Evolutionary conservation across 2,113 vertebrate genomes (phyloP).

Genomic region (Ia io): DNA sequence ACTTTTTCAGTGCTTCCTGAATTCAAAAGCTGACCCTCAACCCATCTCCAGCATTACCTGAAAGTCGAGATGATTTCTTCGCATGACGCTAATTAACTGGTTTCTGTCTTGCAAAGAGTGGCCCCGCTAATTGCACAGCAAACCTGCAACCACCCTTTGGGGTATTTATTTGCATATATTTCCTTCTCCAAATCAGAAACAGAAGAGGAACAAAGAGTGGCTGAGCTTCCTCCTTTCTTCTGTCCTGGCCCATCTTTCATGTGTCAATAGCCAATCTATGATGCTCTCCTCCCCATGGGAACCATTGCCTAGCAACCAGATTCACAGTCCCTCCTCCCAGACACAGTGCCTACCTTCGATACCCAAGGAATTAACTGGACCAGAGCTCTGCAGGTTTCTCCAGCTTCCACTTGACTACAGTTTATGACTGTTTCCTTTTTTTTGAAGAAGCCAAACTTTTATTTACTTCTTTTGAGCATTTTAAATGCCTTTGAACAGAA

Average conservation of each 20-base stretch:
- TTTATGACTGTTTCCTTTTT: neutral
- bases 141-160: neutral
- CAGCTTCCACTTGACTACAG: neutral
- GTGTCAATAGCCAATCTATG: neutral
- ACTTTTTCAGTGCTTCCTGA: neutral
- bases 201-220: neutral
- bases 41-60: neutral
- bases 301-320: conserved; percentile 31
- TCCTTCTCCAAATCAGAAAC: neutral
- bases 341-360: neutral
- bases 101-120: neutral
- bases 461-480: neutral
- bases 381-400: neutral
- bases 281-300: neutral
- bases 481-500: neutral
- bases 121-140: neutral
- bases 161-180: neutral
- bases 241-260: neutral
- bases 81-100: neutral
- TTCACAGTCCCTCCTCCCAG: neutral
- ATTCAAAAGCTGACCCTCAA: neutral
- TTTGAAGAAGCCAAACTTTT: neutral
- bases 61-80: neutral
- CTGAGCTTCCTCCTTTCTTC: neutral
- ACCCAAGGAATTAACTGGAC: neutral